A percentile compares a stretch with the other conserved stretches of the same genome.
These are phyloP conservation scores for Lipotes vexillifer DNA, from an alignment of 2,113 vertebrate species.

Conservation along the genomic window DNA sequence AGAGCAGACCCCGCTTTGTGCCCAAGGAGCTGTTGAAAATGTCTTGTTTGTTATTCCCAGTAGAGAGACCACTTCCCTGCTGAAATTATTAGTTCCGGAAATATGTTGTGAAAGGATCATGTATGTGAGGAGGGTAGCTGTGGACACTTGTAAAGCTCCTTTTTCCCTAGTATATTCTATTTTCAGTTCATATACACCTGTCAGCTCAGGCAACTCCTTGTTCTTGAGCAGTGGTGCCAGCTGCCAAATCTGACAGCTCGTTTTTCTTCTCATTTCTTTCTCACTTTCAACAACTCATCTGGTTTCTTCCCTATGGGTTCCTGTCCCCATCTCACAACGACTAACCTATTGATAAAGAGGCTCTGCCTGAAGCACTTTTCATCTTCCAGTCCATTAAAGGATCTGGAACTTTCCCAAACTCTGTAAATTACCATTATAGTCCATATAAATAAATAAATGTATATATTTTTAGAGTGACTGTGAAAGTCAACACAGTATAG, in stretches of 20 bases:
- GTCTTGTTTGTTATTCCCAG: background rate
- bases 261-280: background rate
- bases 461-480: background rate
- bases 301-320: background rate
- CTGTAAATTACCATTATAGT: background rate
- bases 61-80: background rate
- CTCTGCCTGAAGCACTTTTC: background rate
- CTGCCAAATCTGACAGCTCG: background rate
- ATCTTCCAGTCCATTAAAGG: background rate
- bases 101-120: background rate
- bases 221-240: background rate
- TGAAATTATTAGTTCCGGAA: background rate
- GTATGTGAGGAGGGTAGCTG: background rate
- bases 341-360: background rate
- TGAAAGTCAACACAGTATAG: background rate
- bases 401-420: background rate
- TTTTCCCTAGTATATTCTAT: background rate
- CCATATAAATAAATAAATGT: background rate
- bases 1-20: background rate
- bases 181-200: background rate
- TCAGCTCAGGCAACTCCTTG: background rate
- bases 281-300: background rate
- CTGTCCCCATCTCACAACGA: background rate
- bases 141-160: background rate
- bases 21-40: background rate